These are phyloP conservation scores for Halcyon chelicuti DNA, from an alignment of 2,797 vertebrate species.

Conservation along the genomic window DNA sequence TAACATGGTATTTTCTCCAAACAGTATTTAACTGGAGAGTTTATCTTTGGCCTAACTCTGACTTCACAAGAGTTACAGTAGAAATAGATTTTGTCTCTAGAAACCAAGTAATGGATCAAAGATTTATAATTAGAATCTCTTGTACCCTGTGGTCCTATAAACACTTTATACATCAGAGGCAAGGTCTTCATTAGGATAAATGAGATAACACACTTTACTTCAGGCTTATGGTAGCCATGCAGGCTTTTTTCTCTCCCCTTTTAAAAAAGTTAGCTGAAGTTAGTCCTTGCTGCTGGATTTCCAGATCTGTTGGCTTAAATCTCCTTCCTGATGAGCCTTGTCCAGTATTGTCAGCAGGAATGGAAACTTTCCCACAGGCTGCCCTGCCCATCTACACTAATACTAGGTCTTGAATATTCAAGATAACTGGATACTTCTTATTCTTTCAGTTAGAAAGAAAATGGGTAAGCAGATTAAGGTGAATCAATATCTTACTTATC, in stretches of 20 bases:
- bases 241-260: background rate
- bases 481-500: background rate
- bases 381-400: background rate
- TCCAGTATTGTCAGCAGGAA: background rate
- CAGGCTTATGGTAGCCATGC: background rate
- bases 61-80: background rate
- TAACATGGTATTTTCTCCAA: background rate
- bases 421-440: background rate
- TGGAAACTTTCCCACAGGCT: background rate
- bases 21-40: background rate
- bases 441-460: background rate
- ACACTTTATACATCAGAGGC: constrained; percentile 15
- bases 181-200: constrained; percentile 19
- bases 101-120: constrained; percentile 34
- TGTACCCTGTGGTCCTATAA: background rate
- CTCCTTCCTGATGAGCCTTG: background rate
- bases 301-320: background rate
- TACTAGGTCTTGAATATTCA: background rate
- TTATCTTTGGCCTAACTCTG: background rate
- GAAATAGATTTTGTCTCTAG: constrained; percentile 1
- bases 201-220: background rate
- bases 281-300: background rate
- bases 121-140: constrained; percentile 9
- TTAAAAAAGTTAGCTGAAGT: background rate
- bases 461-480: background rate